Percentiles rank a stretch among this genome's conserved stretches.
These are phyloP conservation scores for Drosophila prosaltans DNA, from an alignment of 1,140 invertebrate species.

Conservation along the genomic window DNA sequence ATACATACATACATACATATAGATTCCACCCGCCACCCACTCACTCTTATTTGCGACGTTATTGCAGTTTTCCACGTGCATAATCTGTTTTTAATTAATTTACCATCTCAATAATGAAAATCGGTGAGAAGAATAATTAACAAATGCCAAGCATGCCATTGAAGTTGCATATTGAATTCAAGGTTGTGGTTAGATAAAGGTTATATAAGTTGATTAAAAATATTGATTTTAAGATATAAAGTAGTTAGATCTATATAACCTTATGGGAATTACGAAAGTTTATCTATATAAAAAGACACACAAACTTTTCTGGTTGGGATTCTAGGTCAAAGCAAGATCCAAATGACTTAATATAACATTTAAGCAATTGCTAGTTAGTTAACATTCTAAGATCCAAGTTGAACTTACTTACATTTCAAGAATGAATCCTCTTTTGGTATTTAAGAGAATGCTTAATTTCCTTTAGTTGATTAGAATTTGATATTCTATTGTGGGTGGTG, in stretches of 20 bases:
- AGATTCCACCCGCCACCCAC: background rate
- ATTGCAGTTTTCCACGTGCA: background rate
- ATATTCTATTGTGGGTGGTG: background rate
- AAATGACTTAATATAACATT: too few relatives aligned
- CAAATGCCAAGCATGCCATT: background rate
- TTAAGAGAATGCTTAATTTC: slow-evolving; percentile 1
- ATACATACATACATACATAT: background rate
- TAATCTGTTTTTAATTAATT: slow-evolving; percentile 28
- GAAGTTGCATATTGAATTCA: background rate
- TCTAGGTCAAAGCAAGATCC: too few relatives aligned
- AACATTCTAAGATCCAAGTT: too few relatives aligned
- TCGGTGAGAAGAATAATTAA: background rate
- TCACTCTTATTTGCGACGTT: background rate
- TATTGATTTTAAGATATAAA: background rate
- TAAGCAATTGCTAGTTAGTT: too few relatives aligned
- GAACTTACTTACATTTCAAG: too few relatives aligned
- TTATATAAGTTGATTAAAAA: background rate
- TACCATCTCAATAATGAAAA: slow-evolving; percentile 9
- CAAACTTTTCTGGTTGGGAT: too few relatives aligned
- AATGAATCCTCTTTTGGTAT: background rate
- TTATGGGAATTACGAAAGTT: too few relatives aligned
- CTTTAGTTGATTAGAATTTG: background rate
- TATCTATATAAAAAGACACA: too few relatives aligned
- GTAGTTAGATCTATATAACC: too few relatives aligned
- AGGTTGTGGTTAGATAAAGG: background rate